Evolutionary conservation across 2,797 vertebrate genomes (phyloP).

Genomic region (Hipposideros larvatus): DNA sequence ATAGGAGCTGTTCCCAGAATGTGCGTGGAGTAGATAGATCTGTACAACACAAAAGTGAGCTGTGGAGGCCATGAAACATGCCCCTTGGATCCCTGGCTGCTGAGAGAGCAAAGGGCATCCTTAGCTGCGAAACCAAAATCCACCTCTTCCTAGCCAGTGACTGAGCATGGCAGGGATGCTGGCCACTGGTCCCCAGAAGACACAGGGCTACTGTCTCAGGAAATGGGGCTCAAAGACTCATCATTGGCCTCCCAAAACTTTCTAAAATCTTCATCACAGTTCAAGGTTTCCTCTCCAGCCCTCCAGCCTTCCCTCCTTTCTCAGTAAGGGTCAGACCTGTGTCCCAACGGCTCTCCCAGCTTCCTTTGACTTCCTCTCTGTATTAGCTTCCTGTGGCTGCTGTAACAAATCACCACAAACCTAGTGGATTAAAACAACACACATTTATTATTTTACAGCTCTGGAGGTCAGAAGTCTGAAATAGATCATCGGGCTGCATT

Average conservation of each 20-base stretch:
- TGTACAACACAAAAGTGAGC: too few relatives aligned
- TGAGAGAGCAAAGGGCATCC: not conserved
- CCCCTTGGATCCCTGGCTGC: not conserved
- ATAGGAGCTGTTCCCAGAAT: not conserved
- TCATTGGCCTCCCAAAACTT: not conserved
- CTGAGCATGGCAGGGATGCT: not conserved
- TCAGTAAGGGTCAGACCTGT: not conserved
- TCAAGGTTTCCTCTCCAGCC: not conserved
- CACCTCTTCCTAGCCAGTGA: not conserved
- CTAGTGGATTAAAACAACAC: not conserved
- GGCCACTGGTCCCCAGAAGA: not conserved
- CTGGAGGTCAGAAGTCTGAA: not conserved
- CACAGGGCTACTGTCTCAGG: not conserved
- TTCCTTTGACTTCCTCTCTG: not conserved
- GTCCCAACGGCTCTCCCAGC: not conserved
- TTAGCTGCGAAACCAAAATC: not conserved
- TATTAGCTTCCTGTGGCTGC: not conserved
- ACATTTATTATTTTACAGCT: not conserved
- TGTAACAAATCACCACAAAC: not conserved
- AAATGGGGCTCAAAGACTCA: not conserved
- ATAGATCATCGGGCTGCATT: not conserved
- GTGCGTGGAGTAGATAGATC: too few relatives aligned
- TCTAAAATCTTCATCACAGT: not conserved
- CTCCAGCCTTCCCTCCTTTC: not conserved
- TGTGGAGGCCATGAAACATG: not conserved